Evolutionary conservation across 2,797 vertebrate species (phyloP).

Genomic region (Danio jaintianensis): DNA sequence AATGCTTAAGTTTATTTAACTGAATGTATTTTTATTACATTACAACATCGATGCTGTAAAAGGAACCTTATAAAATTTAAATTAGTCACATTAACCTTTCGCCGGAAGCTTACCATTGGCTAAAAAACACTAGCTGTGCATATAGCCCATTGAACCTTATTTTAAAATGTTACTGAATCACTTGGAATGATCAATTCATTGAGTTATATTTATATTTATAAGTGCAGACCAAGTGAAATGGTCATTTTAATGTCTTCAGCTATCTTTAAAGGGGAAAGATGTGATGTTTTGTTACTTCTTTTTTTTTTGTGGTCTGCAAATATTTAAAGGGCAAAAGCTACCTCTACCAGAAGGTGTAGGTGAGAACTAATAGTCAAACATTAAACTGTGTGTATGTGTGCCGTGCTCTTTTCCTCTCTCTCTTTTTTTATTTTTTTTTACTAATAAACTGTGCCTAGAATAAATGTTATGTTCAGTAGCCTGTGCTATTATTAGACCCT

Average conservation of each 20-base stretch:
- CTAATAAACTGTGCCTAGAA: slow-evolving; percentile 4
- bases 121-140: no score
- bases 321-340: slow-evolving; percentile 70
- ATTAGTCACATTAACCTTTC: no score
- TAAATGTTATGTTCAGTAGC: slow-evolving; percentile 7
- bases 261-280: neutral
- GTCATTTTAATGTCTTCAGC: neutral
- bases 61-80: no score
- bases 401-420: slow-evolving; percentile 16
- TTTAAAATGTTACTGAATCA: neutral
- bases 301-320: slow-evolving; percentile 32
- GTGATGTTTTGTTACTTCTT: slow-evolving; percentile 3
- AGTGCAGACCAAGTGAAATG: neutral
- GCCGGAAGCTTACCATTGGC: no score
- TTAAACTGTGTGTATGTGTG: slow-evolving; percentile 8
- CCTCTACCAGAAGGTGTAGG: slow-evolving; percentile 67
- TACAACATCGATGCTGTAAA: no score
- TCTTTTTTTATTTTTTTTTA: slow-evolving; percentile 23
- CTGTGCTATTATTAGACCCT: slow-evolving; percentile 19
- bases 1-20: no score
- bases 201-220: neutral
- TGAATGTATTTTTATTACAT: no score
- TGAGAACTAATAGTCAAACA: slow-evolving; percentile 63
- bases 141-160: no score
- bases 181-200: neutral